Evolutionary conservation across 1,140 invertebrate genomes (phyloP), one percentile per base, ranked within the genome.

Genomic region (Oncopeltus fasciatus): DNA sequence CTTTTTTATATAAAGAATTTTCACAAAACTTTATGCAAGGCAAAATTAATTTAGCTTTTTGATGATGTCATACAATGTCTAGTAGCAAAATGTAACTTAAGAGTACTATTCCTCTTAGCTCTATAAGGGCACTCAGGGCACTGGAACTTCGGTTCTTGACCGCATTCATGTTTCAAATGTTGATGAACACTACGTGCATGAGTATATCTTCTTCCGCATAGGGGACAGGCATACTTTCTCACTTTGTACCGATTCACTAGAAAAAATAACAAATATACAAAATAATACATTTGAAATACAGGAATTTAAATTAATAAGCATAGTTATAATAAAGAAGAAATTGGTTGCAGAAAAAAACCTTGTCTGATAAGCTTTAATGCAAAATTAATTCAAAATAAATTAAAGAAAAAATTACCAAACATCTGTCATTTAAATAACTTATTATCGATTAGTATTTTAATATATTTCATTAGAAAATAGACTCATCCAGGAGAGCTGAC

Each of bases 111-210:
- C 12, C 62, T 64, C 18, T 68, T 67, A 28, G 62, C 56, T 38
- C 47, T 65, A n/a, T 68, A 63, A 9, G 58, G 57, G 44, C 60
- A 61, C 2, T 61, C 20, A 12, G 60, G 60, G 18, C 77, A 75
- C 53, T 70, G 72, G 56, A 75, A 74, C 59, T 75, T 72, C 0
- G 77, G 76, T 38, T 78, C 77, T 16, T 77, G 71, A 1, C 77
- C 77, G 63, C 80, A 81, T 62, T 80, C 78, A 60, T 79, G 74
- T 68, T 75, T 74, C 70, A 76, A 73, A 71, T 78, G 77, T 67
- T 76, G 71, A 67, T 75, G 73, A 65, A 78, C 68, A 65, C 26
- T 28, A 24, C 27, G 44, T 43, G n/a, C 8, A 68, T 76, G 74
- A 2, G 31, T 44, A 28, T 61, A 61, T n/a, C 31, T 46, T 26